Base-by-base conservation (phyloP, 2,113 vertebrate genomes). In the Leucosticte australis region DNA sequence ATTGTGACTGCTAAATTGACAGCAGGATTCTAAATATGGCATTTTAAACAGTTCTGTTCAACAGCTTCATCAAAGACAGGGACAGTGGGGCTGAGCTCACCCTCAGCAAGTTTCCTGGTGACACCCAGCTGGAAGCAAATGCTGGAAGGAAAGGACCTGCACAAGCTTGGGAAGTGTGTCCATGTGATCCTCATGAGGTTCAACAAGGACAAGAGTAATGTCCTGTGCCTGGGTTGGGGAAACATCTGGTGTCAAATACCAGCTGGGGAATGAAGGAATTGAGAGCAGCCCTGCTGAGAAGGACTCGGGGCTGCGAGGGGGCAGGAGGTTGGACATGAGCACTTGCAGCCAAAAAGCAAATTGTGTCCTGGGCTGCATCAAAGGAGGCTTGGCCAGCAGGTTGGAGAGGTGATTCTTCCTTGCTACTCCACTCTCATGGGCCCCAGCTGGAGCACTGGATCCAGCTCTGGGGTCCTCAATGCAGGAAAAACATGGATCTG, bases 281-380 rank as follows among this genome's bases (percentile, higher is more conserved):
- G 46, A 53, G 20, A 68, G 9, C 16, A 41, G 30, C 14, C 30
- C 30, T 47, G 30, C 14, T 68, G 41, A 47, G 69, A 53, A 41
- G 30, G 2, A 41, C 19, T 5, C 30, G 9, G 9, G 24, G 16
- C 1, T 27, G 26, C 0, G 2, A 35, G 14, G 10, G 11, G 22
- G 8, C 23, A 19, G 27, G 47, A 47, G 17, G 24, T 10, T 47
- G 30, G 55, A 35, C 13, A 7, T 13, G 79, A 69, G 18, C 21
- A 41, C 24, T 24, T 76, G 30, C 70, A 89, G 28, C 11, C 41
- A 21, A 59, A 69, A 31, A 62, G 2, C 6, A 52, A 47, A 4
- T 5, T 15, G 11, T 53, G 9, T 11, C 14, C 41, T 62, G 47
- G n/a, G 41, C 30, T 68, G n/a, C 17, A 41, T 27, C n/a, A 30